A percentile compares a stretch with the other conserved stretches of the same genome.
These are phyloP conservation scores for Agrotis exclamationis DNA, from an alignment of 2,888 invertebrate species.

Conservation along the genomic window DNA sequence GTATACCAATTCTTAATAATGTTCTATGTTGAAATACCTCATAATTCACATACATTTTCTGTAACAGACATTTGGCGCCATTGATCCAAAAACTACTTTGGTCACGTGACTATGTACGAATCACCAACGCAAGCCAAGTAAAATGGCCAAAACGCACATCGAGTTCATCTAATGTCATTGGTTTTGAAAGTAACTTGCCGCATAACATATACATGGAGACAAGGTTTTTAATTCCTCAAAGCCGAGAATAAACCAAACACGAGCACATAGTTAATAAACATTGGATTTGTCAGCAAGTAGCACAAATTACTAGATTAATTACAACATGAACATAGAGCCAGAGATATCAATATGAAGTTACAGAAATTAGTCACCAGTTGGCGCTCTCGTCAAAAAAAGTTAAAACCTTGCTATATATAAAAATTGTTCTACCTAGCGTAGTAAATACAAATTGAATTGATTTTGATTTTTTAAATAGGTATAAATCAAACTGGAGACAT, in stretches of 20 bases:
- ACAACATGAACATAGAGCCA: constrained; percentile 85
- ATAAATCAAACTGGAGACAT: no score
- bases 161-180: constrained; percentile 90
- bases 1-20: constrained; percentile 69
- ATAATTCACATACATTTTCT: constrained; percentile 88
- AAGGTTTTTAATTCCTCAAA: constrained; percentile 77
- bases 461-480: background rate
- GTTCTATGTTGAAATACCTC: constrained; percentile 71
- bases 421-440: constrained; percentile 11
- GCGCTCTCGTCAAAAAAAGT: constrained; percentile 74
- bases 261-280: constrained; percentile 84
- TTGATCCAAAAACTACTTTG: constrained; percentile 90
- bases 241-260: constrained; percentile 79
- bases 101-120: constrained; percentile 91
- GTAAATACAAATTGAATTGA: background rate
- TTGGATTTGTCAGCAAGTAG: constrained; percentile 80
- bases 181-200: constrained; percentile 87
- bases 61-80: constrained; percentile 90
- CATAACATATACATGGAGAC: constrained; percentile 86
- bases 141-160: constrained; percentile 91
- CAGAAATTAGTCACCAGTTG: constrained; percentile 82
- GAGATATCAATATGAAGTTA: constrained; percentile 90
- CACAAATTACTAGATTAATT: constrained; percentile 87
- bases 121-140: constrained; percentile 91
- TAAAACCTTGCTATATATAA: constrained; percentile 48